Conservation (phyloP, 2,888 invertebrate species). For the Leucozona laternaria region DNA sequence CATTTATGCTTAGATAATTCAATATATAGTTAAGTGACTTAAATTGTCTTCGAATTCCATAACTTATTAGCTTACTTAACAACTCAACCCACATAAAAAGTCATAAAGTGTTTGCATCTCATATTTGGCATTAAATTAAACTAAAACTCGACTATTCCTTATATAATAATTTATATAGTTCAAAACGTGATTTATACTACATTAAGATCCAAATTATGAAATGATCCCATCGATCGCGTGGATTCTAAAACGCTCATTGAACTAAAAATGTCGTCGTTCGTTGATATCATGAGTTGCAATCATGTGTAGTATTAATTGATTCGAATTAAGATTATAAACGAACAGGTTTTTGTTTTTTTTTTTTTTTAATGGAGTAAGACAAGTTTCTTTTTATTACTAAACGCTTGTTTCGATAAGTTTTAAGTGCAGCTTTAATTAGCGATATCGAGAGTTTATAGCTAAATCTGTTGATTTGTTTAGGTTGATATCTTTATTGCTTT, state of each 20-base stretch:
- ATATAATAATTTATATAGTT: not conserved
- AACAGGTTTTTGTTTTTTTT: not conserved
- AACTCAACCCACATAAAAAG: not conserved
- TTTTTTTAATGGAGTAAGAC: not conserved
- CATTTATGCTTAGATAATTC: too few relatives aligned
- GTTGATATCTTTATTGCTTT: slow-evolving; percentile 16
- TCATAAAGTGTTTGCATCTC: not conserved
- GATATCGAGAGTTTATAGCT: slow-evolving; percentile 8
- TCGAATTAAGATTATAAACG: slow-evolving; percentile 18
- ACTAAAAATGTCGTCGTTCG: slow-evolving; percentile 7
- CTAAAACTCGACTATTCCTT: not conserved
- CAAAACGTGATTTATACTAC: not conserved
- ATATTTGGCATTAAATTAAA: not conserved
- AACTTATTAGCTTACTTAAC: not conserved
- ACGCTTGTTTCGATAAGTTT: slow-evolving; percentile 15
- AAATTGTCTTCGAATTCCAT: not conserved
- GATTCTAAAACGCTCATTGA: not conserved
- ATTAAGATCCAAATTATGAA: not conserved
- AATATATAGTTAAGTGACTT: too few relatives aligned
- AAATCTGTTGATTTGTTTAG: not conserved
- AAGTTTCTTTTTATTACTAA: slow-evolving; percentile 17
- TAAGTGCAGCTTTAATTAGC: slow-evolving; percentile 17
- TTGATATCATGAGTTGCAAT: slow-evolving; percentile 3
- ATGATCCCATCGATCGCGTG: too few relatives aligned
- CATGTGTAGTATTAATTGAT: slow-evolving; percentile 17